Evolutionary conservation across 1,140 invertebrate genomes (phyloP).

Genomic region (Neodiprion pinetum): DNA sequence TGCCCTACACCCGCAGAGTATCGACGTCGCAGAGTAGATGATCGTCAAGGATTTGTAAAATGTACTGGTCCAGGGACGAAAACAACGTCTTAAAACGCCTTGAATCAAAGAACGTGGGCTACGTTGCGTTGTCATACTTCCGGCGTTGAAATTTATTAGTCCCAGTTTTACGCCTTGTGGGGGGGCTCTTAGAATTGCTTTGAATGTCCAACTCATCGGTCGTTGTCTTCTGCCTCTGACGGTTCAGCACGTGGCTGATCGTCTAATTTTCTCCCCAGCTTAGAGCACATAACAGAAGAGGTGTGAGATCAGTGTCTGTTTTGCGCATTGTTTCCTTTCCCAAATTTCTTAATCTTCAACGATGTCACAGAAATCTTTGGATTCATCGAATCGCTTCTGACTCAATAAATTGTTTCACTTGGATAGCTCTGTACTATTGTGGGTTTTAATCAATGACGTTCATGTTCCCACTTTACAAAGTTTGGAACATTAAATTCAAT

Average conservation of each 20-base stretch:
- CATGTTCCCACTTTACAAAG: too few relatives aligned
- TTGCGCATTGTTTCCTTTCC: background rate
- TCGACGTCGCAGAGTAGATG: too few relatives aligned
- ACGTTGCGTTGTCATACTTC: conserved; percentile 35
- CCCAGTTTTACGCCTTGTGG: conserved; percentile 38
- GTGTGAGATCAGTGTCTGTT: background rate
- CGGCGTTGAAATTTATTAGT: conserved; percentile 43
- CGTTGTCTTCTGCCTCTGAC: conserved; percentile 49
- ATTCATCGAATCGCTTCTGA: too few relatives aligned
- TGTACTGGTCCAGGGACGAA: too few relatives aligned
- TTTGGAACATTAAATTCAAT: too few relatives aligned
- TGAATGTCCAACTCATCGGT: conserved; percentile 41
- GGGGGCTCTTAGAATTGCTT: conserved; percentile 14
- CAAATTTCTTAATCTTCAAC: background rate
- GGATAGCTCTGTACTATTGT: too few relatives aligned
- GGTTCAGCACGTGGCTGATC: conserved; percentile 15
- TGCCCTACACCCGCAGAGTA: too few relatives aligned
- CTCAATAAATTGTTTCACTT: too few relatives aligned
- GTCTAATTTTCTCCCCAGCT: background rate
- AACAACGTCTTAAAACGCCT: background rate
- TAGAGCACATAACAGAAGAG: background rate
- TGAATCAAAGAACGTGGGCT: conserved; percentile 16
- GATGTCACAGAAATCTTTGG: too few relatives aligned
- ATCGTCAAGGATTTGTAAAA: too few relatives aligned
- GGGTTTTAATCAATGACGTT: too few relatives aligned